Evolutionary conservation across 2,888 invertebrate genomes (phyloP).

Genomic region (Dicranocentrus wangi): DNA sequence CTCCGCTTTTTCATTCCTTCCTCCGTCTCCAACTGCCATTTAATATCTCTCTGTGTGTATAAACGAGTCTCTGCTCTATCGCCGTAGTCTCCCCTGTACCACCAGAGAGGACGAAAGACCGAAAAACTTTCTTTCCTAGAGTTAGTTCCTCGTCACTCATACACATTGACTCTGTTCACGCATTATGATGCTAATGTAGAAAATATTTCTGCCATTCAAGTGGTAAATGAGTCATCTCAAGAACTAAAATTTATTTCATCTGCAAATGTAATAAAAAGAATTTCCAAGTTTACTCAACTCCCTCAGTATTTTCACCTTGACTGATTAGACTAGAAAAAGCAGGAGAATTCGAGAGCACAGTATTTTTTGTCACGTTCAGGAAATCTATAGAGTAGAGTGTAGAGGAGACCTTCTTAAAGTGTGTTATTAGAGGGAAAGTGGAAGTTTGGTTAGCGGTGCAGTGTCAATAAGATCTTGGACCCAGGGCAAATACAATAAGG

Average conservation of each 20-base stretch:
- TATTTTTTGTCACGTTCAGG: neutral
- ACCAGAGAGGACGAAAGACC: conserved; percentile 25
- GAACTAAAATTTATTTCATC: conserved; percentile 6
- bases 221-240: conserved; percentile 36
- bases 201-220: conserved; percentile 12
- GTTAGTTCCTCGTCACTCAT: conserved; percentile 25
- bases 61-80: conserved; percentile 30
- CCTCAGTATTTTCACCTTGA: conserved; percentile 38
- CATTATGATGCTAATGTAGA: conserved; percentile 14
- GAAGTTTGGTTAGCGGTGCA: conserved; percentile 29
- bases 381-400: neutral
- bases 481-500: conserved; percentile 7
- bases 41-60: conserved; percentile 22
- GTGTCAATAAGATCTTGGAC: conserved; percentile 6
- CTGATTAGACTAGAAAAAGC: conserved; percentile 4
- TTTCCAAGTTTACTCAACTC: conserved; percentile 10
- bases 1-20: conserved; percentile 14
- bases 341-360: neutral
- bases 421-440: neutral
- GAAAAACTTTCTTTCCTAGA: conserved; percentile 19
- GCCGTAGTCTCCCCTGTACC: conserved; percentile 43
- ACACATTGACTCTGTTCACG: conserved; percentile 19
- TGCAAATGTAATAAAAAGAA: conserved; percentile 11
- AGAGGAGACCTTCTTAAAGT: no score
- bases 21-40: conserved; percentile 38